Conservation (phyloP, 2,888 invertebrate species). For the Eumacrocentrus americanus region DNA sequence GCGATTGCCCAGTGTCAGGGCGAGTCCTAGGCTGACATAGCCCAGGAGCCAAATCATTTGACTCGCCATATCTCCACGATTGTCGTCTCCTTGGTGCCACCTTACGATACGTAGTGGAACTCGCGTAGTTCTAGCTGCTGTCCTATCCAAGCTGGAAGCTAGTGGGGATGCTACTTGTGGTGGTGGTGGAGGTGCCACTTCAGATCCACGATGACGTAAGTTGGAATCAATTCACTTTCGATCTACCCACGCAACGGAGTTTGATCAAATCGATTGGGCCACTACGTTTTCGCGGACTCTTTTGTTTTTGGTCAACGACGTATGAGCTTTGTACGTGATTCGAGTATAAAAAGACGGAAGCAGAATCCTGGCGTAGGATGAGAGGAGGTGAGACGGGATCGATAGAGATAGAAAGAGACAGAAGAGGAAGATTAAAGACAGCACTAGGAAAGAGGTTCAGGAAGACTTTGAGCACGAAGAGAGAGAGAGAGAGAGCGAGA, state of each 20-base stretch:
- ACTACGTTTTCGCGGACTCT: background rate
- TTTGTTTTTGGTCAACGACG: conserved; percentile 16
- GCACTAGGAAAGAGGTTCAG: background rate
- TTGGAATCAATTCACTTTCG: background rate
- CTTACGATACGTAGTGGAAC: background rate
- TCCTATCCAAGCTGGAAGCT: background rate
- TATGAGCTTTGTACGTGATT: conserved; percentile 22
- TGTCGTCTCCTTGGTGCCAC: background rate
- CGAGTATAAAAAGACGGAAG: conserved; percentile 23
- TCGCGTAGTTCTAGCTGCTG: background rate
- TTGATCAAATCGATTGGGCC: conserved; percentile 20
- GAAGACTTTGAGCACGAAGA: conserved; percentile 21
- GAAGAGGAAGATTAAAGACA: conserved; percentile 4
- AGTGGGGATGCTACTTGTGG: background rate
- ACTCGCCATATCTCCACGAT: conserved; percentile 49
- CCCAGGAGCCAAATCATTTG: conserved; percentile 56
- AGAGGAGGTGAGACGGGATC: background rate
- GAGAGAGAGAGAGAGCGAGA: conserved; percentile 19
- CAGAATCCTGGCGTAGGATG: conserved; percentile 6
- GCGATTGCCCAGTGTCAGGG: conserved; percentile 53
- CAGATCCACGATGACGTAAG: background rate
- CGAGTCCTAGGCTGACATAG: conserved; percentile 56
- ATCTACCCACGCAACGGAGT: background rate
- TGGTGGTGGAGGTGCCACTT: background rate
- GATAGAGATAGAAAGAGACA: background rate